These are phyloP conservation scores for Mormoops blainvillei DNA, from an alignment of 2,113 vertebrate species.

Conservation along the genomic window DNA sequence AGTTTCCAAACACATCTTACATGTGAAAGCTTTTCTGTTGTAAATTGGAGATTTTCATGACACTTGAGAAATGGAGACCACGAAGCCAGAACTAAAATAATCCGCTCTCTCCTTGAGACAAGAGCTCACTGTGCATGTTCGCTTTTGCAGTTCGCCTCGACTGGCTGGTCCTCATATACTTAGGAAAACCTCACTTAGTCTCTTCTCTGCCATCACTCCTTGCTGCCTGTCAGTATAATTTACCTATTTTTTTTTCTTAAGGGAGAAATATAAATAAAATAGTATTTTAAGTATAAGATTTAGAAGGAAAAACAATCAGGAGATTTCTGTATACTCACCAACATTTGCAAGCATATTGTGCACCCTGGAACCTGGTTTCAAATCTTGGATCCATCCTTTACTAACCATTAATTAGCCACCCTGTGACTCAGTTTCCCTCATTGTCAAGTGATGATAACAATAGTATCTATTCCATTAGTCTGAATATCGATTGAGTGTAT, in stretches of 20 bases:
- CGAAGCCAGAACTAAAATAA: not conserved
- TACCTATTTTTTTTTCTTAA: not conserved
- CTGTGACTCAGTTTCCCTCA: not conserved
- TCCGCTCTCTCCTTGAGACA: not conserved
- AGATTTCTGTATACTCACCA: not conserved
- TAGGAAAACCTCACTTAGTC: not conserved
- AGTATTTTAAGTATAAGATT: not conserved
- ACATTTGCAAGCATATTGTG: not conserved
- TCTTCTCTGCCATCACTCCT: not conserved
- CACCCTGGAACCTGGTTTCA: not conserved
- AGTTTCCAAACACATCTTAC: not conserved
- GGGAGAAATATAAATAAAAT: not conserved
- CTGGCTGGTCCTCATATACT: not conserved
- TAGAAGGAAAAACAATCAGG: not conserved
- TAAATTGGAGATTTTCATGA: not conserved
- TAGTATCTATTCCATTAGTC: not conserved
- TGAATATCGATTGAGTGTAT: not conserved
- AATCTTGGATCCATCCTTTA: not conserved
- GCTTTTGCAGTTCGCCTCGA: not conserved
- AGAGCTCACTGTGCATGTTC: not conserved
- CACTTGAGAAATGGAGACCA: conserved; percentile 10
- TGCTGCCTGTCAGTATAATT: not conserved
- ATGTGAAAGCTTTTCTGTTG: not conserved
- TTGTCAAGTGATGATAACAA: not conserved
- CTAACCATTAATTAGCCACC: not conserved